These are phyloP conservation scores for Vanacampus margaritifer DNA, from an alignment of 2,113 vertebrate genomes.

Conservation along the genomic window DNA sequence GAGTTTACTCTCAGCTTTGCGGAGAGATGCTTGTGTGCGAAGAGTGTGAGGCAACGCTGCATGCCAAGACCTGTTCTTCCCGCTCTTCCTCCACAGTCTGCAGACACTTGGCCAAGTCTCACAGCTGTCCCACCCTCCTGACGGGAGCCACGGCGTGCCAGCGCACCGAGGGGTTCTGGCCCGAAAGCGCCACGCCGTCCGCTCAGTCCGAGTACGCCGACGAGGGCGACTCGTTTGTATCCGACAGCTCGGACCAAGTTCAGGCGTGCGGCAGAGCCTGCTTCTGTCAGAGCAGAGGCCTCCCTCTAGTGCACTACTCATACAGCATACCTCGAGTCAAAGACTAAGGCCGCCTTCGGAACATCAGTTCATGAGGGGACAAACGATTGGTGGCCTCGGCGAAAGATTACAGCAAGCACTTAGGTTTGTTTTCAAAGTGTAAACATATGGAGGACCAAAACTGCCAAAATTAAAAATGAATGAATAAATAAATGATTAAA, in stretches of 20 bases:
- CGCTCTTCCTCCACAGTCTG: conserved; percentile 74
- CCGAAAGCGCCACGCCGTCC: conserved; percentile 83
- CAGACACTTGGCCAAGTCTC: conserved; percentile 93
- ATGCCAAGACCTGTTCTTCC: conserved; percentile 76
- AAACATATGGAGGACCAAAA: neutral
- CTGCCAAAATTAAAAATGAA: too few species aligned
- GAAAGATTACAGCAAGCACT: conserved; percentile 76
- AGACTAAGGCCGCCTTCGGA: conserved; percentile 52
- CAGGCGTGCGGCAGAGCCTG: conserved; percentile 93
- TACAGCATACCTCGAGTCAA: conserved; percentile 84
- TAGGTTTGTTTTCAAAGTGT: conserved; percentile 58
- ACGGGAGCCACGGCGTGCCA: conserved; percentile 75
- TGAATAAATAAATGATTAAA: too few species aligned
- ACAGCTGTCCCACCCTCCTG: conserved; percentile 87
- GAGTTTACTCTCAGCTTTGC: conserved; percentile 81
- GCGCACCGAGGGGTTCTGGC: conserved; percentile 83
- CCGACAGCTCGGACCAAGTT: conserved; percentile 94
- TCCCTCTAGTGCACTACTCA: conserved; percentile 88
- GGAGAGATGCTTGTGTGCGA: conserved; percentile 79
- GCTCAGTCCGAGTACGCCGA: conserved; percentile 91
- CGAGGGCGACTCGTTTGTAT: conserved; percentile 94
- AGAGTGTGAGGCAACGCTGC: conserved; percentile 83
- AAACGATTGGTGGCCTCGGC: conserved; percentile 41
- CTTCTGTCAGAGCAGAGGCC: conserved; percentile 92
- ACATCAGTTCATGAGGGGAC: conserved; percentile 31